Percentiles rank a stretch among this genome's conserved stretches.
Conservation (phyloP, 2,888 invertebrate species). For the Apamea monoglypha region DNA sequence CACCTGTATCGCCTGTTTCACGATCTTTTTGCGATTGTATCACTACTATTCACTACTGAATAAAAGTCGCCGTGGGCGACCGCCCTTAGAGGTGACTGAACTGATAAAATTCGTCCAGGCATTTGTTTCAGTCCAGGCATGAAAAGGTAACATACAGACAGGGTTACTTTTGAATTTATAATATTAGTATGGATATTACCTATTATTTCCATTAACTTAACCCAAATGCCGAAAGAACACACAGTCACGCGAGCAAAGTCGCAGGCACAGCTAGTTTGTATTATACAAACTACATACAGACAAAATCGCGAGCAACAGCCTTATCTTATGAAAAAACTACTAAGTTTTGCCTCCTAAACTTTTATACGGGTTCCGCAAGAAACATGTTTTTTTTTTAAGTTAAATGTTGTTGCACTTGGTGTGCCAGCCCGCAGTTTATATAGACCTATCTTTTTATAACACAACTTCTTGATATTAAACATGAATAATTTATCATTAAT, state of each 20-base stretch:
- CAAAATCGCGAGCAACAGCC: background rate
- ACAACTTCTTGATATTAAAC: background rate
- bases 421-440: background rate
- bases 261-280: background rate
- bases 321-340: background rate
- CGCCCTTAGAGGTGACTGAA: no score
- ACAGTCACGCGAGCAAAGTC: background rate
- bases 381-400: no score
- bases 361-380: background rate
- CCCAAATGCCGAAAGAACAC: background rate
- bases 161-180: no score
- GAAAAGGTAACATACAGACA: no score
- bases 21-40: no score
- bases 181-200: no score
- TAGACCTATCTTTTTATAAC: background rate
- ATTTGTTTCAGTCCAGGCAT: no score
- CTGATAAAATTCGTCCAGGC: no score
- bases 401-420: background rate
- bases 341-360: background rate
- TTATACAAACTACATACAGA: background rate
- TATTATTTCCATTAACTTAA: background rate
- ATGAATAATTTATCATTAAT: conserved; percentile 24
- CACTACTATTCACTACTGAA: no score
- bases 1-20: no score
- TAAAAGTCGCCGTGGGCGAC: no score